Conservation (phyloP, 2,797 vertebrate species). For the Glossophaga mutica region DNA sequence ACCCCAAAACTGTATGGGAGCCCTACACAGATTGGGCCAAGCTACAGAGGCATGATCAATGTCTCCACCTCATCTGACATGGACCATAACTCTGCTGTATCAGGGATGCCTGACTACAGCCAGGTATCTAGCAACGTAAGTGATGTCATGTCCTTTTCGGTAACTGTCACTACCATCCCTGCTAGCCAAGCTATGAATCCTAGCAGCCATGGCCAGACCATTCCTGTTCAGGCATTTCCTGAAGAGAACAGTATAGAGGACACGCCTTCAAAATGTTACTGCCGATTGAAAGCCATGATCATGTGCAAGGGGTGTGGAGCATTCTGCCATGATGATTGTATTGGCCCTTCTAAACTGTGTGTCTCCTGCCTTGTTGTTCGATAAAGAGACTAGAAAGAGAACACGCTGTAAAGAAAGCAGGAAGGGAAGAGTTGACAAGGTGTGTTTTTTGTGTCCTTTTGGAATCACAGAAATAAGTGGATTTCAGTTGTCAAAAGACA, state of each 20-base stretch:
- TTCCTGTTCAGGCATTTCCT: constrained; percentile 88
- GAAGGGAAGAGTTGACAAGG: neutral
- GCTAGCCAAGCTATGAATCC: constrained; percentile 83
- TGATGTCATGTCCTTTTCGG: constrained; percentile 97
- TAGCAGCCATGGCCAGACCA: constrained; percentile 82
- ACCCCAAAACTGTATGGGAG: constrained; percentile 82
- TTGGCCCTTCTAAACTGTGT: constrained; percentile 97
- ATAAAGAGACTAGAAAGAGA: constrained; percentile 78
- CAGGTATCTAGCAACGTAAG: constrained; percentile 84
- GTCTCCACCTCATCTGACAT: constrained; percentile 89
- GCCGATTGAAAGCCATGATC: constrained; percentile 99
- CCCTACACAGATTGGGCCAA: constrained; percentile 82
- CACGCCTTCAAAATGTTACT: constrained; percentile 95
- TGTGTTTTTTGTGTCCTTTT: neutral
- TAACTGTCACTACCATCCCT: constrained; percentile 97
- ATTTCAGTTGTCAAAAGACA: constrained; percentile 78
- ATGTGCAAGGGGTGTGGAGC: constrained; percentile 98
- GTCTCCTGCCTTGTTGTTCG: constrained; percentile 97
- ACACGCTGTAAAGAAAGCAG: neutral
- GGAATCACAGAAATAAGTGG: constrained; percentile 68
- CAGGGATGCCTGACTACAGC: constrained; percentile 72
- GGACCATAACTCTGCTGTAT: constrained; percentile 80
- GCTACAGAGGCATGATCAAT: constrained; percentile 93
- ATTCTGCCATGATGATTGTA: constrained; percentile 98
- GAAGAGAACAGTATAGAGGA: constrained; percentile 88